Conservation (phyloP, 2,113 vertebrate genomes). For the Sprattus sprattus region DNA sequence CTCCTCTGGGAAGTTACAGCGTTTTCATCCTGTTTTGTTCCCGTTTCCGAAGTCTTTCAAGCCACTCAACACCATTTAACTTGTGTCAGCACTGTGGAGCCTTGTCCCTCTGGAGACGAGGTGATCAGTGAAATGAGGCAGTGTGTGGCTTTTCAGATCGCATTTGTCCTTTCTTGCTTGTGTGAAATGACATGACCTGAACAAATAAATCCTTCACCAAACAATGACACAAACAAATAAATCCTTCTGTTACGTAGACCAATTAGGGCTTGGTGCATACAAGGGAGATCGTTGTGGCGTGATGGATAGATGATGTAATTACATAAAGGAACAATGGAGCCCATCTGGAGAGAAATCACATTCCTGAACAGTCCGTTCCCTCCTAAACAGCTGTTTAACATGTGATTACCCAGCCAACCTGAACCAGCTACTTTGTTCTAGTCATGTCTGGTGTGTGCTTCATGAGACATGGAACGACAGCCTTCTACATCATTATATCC, state of each 20-base stretch:
- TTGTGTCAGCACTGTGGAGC: slow-evolving; percentile 42
- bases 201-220: background rate
- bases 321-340: background rate
- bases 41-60: slow-evolving; percentile 34
- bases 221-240: background rate
- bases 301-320: slow-evolving; percentile 20
- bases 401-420: slow-evolving; percentile 29
- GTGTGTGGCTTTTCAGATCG: background rate
- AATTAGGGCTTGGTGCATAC: background rate
- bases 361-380: slow-evolving; percentile 33
- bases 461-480: background rate
- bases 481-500: background rate
- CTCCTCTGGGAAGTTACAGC: slow-evolving; percentile 16
- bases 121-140: slow-evolving; percentile 25
- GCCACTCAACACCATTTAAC: slow-evolving; percentile 38
- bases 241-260: background rate
- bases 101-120: slow-evolving; percentile 18
- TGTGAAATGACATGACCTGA: background rate
- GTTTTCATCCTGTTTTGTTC: slow-evolving; percentile 23
- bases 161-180: background rate
- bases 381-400: slow-evolving; percentile 39
- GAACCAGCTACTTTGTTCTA: slow-evolving; percentile 27
- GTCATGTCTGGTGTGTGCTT: background rate
- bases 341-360: slow-evolving; percentile 35
- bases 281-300: background rate